Conservation (phyloP, 2,113 vertebrate genomes). For the Rhinolophus ferrumequinum region DNA sequence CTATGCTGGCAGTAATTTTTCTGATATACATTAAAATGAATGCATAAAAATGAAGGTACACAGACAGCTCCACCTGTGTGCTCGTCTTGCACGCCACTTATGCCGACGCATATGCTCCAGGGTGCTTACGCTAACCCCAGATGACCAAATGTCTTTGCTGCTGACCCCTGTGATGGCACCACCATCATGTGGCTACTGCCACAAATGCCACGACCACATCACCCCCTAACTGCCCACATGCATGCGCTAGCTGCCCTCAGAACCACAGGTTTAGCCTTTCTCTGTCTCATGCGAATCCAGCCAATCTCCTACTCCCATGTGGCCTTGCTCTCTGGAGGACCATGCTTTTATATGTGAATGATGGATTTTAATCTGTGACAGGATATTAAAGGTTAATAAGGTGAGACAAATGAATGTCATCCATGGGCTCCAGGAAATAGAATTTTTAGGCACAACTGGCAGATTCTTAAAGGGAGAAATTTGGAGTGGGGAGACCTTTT, state of each 20-base stretch:
- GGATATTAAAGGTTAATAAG: conserved; percentile 24
- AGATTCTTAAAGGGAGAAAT: conserved; percentile 6
- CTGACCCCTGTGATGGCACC: background rate
- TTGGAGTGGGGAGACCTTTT: background rate
- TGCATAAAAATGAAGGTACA: background rate
- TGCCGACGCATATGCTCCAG: accelerated
- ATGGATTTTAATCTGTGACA: conserved; percentile 28
- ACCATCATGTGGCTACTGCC: background rate
- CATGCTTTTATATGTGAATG: background rate
- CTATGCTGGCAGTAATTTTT: background rate
- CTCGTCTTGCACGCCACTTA: background rate
- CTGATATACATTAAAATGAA: background rate
- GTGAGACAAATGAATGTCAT: conserved; percentile 23
- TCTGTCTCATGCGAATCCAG: background rate
- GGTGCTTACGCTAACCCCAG: no score
- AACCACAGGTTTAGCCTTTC: background rate
- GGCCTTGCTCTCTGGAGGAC: background rate
- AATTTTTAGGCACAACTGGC: background rate
- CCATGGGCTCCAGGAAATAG: background rate
- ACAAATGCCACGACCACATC: no score
- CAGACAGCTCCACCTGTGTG: background rate
- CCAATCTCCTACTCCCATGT: background rate
- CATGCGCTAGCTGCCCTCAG: background rate
- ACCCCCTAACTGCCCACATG: accelerated
- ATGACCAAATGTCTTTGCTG: background rate